A percentile compares a stretch with the other conserved stretches of the same genome.
phyloP scores from a whole-genome alignment of 2,797 vertebrate genomes.

The Sparidentex hasta region DNA sequence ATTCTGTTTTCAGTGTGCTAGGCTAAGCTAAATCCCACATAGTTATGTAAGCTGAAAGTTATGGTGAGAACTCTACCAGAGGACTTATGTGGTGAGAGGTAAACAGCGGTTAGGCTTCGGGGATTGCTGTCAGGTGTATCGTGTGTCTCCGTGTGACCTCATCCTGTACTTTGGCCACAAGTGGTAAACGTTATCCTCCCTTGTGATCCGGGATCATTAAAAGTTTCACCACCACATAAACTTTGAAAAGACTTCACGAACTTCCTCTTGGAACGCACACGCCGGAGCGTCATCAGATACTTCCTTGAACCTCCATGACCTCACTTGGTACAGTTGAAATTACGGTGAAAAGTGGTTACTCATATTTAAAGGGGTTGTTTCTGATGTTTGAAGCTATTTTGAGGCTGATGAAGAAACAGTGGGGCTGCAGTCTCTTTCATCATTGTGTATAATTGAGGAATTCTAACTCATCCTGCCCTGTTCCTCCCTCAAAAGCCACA shows the following conservation, averaged over 20 bases:
- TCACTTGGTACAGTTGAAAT: constrained; percentile 10
- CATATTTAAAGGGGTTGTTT: neutral
- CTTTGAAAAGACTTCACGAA: constrained; percentile 47
- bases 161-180: constrained; percentile 38
- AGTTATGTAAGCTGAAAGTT: neutral
- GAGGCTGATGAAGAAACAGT: neutral
- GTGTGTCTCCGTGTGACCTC: constrained; percentile 46
- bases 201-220: constrained; percentile 52
- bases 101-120: constrained; percentile 38
- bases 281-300: neutral
- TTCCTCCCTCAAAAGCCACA: neutral
- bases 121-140: constrained; percentile 30
- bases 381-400: neutral
- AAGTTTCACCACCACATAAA: constrained; percentile 53
- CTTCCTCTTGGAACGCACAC: constrained; percentile 47
- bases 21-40: neutral
- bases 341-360: neutral
- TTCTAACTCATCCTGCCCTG: neutral
- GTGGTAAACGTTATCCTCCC: constrained; percentile 57
- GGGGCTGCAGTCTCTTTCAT: neutral
- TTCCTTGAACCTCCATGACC: constrained; percentile 27
- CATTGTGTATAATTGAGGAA: neutral
- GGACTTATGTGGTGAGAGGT: constrained; percentile 8
- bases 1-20: neutral
- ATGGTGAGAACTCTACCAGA: neutral